These are phyloP conservation scores for Caenorhabditis brenneri DNA, from an alignment of 1,140 invertebrate genomes.

Conservation along the genomic window DNA sequence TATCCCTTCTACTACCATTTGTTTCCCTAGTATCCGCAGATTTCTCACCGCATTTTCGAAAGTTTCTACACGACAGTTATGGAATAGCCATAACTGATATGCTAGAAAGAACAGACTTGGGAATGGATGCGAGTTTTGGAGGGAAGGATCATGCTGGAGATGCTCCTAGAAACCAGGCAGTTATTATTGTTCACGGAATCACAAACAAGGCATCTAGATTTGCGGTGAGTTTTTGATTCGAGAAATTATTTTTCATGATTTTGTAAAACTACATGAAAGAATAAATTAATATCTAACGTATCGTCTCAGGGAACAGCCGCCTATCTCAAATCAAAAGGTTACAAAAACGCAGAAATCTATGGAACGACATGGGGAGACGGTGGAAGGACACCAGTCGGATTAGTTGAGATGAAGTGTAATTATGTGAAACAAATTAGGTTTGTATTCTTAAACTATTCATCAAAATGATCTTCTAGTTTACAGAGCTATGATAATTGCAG, in stretches of 20 bases:
- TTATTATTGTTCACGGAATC: constrained; percentile 70
- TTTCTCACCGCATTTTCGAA: constrained; percentile 57
- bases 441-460: background rate
- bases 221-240: constrained; percentile 50
- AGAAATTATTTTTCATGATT: too few species aligned
- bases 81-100: constrained; percentile 50
- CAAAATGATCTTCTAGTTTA: background rate
- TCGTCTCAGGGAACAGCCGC: constrained; percentile 46
- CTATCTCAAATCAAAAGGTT: constrained; percentile 62
- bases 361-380: constrained; percentile 70
- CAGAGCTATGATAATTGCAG: constrained; percentile 58
- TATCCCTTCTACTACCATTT: background rate
- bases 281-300: too few species aligned
- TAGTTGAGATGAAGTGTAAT: constrained; percentile 69
- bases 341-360: constrained; percentile 65
- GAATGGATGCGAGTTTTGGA: constrained; percentile 53
- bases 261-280: background rate
- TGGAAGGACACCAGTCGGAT: constrained; percentile 67
- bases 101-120: constrained; percentile 54
- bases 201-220: constrained; percentile 66
- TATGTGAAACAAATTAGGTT: constrained; percentile 67
- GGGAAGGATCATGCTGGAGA: constrained; percentile 49
- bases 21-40: constrained; percentile 30
- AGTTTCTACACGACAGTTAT: constrained; percentile 57
- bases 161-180: constrained; percentile 60